Evolutionary conservation across 2,888 invertebrate species (phyloP).

Genomic region (Iselma pallidipennis): DNA sequence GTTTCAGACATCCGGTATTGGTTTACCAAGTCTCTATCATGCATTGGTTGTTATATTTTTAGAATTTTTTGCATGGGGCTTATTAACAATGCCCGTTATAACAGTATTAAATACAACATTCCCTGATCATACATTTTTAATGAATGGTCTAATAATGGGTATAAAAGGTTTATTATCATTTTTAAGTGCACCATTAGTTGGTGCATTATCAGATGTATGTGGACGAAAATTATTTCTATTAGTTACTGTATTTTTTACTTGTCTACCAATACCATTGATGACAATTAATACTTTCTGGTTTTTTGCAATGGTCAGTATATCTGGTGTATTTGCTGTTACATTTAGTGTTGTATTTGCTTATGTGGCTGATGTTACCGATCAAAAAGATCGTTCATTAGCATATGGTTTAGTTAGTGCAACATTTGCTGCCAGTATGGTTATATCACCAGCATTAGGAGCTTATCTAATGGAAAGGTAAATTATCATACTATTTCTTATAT

Average conservation of each 20-base stretch:
- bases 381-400: slow-evolving; percentile 91
- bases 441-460: slow-evolving; percentile 95
- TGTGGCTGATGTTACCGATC: slow-evolving; percentile 98
- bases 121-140: slow-evolving; percentile 97
- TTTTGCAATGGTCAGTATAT: slow-evolving; percentile 98
- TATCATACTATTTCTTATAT: slow-evolving; percentile 64
- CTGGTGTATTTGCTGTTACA: slow-evolving; percentile 98
- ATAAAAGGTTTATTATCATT: slow-evolving; percentile 88
- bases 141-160: slow-evolving; percentile 99
- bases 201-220: slow-evolving; percentile 97
- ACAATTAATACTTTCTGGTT: slow-evolving; percentile 93
- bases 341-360: slow-evolving; percentile 99
- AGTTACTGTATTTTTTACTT: slow-evolving; percentile 98
- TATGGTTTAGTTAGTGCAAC: slow-evolving; percentile 95
- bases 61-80: slow-evolving; percentile 99
- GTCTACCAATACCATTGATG: slow-evolving; percentile 98
- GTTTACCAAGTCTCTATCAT: slow-evolving; percentile 96
- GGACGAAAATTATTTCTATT: slow-evolving; percentile 97
- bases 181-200: slow-evolving; percentile 85
- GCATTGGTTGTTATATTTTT: slow-evolving; percentile 98
- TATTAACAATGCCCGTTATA: slow-evolving; percentile 97
- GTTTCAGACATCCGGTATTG: slow-evolving; percentile 81
- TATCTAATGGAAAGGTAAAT: slow-evolving; percentile 74
- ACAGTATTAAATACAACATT: slow-evolving; percentile 93
- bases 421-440: slow-evolving; percentile 98